These are phyloP conservation scores for Corvus cornix DNA, from an alignment of 2,113 vertebrate species.

Conservation along the genomic window DNA sequence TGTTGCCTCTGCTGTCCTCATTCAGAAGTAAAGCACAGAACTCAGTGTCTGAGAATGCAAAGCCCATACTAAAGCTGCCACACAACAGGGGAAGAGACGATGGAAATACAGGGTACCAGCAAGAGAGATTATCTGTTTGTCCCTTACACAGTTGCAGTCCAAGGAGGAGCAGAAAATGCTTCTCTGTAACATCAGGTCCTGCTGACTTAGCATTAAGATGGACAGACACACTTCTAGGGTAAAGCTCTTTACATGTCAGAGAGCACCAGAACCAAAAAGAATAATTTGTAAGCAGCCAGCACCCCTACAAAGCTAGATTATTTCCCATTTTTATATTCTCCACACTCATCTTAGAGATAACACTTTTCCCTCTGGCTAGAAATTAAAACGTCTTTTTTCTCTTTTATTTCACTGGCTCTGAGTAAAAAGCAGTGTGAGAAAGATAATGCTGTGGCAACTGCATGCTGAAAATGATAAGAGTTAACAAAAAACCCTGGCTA, in stretches of 20 bases:
- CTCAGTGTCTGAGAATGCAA: neutral
- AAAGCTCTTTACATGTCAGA: neutral
- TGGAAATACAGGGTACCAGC: neutral
- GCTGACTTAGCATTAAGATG: neutral
- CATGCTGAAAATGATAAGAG: slow-evolving; percentile 23
- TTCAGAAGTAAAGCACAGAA: neutral
- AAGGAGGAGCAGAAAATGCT: neutral
- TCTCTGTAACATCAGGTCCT: neutral
- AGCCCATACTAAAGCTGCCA: neutral
- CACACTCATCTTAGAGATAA: neutral
- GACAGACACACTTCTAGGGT: neutral
- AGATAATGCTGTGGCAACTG: neutral
- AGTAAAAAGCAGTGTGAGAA: neutral
- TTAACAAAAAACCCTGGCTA: slow-evolving; percentile 32
- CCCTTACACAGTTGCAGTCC: neutral
- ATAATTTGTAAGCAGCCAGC: neutral
- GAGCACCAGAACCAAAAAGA: neutral
- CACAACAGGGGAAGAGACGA: neutral
- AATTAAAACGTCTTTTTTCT: neutral
- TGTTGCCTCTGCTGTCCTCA: neutral
- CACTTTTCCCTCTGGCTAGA: neutral
- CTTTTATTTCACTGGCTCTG: neutral
- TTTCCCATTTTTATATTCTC: slow-evolving; percentile 2
- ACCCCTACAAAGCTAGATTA: neutral
- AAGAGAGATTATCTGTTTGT: neutral